A percentile compares a stretch with the other conserved stretches of the same genome.
Conservation (phyloP, 1,140 invertebrate species). For the Ephestia elutella region DNA sequence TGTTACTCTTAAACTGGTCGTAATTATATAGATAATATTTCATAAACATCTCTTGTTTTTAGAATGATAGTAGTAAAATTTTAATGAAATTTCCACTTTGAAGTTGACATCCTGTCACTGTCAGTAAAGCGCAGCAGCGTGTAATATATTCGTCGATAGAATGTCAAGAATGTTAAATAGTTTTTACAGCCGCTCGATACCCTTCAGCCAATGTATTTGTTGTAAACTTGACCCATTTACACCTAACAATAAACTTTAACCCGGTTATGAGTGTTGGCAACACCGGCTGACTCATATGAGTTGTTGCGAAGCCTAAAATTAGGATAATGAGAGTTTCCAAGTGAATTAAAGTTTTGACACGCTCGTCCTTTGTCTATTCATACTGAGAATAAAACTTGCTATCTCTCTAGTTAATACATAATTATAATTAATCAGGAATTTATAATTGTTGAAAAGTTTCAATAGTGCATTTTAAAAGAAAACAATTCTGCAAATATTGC, state of each 20-base stretch:
- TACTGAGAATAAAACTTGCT: too few relatives aligned
- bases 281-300: constrained; percentile 37
- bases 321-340: constrained; percentile 38
- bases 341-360: constrained; percentile 16
- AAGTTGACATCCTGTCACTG: background rate
- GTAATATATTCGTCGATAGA: background rate
- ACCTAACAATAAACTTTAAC: constrained; percentile 37
- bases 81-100: background rate
- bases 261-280: constrained; percentile 46
- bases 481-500: too few relatives aligned
- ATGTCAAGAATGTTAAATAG: constrained; percentile 1
- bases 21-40: too few relatives aligned
- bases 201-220: constrained; percentile 21
- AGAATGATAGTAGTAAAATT: background rate
- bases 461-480: too few relatives aligned
- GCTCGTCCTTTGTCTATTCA: constrained; percentile 16
- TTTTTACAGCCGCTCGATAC: background rate
- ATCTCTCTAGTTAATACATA: too few relatives aligned
- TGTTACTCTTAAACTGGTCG: too few relatives aligned
- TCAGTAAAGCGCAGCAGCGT: too few relatives aligned
- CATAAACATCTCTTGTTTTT: too few relatives aligned
- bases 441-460: too few relatives aligned
- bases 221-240: constrained; percentile 46
- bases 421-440: too few relatives aligned
- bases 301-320: constrained; percentile 31